Conservation (phyloP, 2,797 vertebrate species). For the Lagothrix lagotricha region DNA sequence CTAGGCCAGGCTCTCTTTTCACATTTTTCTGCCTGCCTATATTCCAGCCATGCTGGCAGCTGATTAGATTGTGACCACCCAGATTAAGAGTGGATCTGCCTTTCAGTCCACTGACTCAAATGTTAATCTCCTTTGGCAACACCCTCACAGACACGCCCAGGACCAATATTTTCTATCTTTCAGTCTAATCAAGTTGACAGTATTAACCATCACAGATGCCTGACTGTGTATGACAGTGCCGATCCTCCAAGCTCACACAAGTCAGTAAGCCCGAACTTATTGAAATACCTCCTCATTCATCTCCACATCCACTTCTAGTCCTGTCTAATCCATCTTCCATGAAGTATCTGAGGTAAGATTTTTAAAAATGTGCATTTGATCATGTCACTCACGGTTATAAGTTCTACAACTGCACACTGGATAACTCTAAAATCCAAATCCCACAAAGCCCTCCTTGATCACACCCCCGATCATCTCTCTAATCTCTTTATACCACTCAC, state of each 20-base stretch:
- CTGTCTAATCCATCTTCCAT: not conserved
- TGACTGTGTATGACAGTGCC: not conserved
- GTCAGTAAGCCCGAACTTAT: not conserved
- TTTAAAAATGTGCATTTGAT: not conserved
- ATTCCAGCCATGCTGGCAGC: no score
- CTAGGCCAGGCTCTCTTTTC: no score
- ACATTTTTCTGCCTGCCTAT: no score
- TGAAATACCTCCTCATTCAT: no score
- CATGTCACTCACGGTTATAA: not conserved
- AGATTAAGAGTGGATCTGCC: no score
- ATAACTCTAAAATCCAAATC: not conserved
- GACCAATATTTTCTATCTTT: no score
- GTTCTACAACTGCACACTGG: not conserved
- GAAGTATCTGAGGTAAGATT: not conserved
- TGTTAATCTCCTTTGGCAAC: no score
- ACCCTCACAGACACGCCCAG: no score
- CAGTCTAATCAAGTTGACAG: no score
- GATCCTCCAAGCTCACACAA: not conserved
- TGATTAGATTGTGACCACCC: no score
- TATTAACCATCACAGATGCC: not conserved
- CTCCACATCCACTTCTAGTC: not conserved
- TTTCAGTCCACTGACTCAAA: no score
- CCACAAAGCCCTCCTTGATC: not conserved
- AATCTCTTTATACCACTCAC: no score
- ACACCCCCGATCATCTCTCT: not conserved